phyloP scores from a whole-genome alignment of 2,888 invertebrate species.

The Mesoligia furuncula region DNA sequence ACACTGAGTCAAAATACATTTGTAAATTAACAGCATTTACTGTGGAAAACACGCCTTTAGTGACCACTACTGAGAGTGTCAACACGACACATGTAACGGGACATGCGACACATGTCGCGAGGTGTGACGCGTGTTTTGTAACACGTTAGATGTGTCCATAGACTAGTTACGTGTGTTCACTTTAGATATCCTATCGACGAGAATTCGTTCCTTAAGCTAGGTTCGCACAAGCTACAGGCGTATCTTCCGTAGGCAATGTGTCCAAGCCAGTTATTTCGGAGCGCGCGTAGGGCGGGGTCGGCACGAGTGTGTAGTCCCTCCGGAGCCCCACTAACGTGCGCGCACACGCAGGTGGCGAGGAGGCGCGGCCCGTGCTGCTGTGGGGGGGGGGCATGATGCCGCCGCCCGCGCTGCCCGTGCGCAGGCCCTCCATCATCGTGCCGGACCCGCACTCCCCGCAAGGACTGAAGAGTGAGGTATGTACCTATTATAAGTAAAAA shows the following conservation, averaged over 20 bases:
- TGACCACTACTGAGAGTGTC: background rate
- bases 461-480: conserved; percentile 90
- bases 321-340: conserved; percentile 20
- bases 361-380: conserved; percentile 78
- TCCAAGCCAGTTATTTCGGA: conserved; percentile 56
- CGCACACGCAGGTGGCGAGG: conserved; percentile 74
- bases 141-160: background rate
- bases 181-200: background rate
- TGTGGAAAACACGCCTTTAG: conserved; percentile 53
- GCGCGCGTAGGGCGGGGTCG: conserved; percentile 49
- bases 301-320: conserved; percentile 25
- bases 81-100: conserved; percentile 1
- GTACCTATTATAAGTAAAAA: background rate
- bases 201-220: background rate
- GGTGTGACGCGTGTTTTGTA: conserved; percentile 3
- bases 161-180: conserved; percentile 1
- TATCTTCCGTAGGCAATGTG: conserved; percentile 46
- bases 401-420: conserved; percentile 91
- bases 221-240: conserved; percentile 31
- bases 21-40: conserved; percentile 31
- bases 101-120: conserved; percentile 1
- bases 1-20: background rate
- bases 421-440: conserved; percentile 91
- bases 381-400: conserved; percentile 87
- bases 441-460: conserved; percentile 90